Base-by-base conservation (phyloP, 2,113 vertebrate species). In the Cebidichthys violaceus region DNA sequence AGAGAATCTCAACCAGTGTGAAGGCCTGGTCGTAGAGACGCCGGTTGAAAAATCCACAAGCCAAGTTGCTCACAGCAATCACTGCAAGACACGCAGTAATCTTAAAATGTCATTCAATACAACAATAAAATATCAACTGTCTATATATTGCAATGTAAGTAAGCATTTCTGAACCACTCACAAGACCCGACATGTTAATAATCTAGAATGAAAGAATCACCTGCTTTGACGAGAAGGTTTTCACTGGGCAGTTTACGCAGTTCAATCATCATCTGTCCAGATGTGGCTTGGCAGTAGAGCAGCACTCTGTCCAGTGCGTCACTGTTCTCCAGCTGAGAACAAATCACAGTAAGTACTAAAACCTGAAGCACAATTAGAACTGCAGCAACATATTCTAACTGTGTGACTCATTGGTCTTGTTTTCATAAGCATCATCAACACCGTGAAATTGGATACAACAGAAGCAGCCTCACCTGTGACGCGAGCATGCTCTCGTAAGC, bases 31-130 rank as follows among this genome's bases (percentile, higher is more conserved):
- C 73, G 27, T 96, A 96, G 3, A 96, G 93, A 79, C 93, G 95
- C 60, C 91, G 94, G 88, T 91, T 96, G 71, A 96, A 97, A 90
- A 99, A 94, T 68, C 94, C 94, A 73, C 96, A 96, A n/a, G 94
- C 94, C 71, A 99, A 81, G 79, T 96, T 96, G 90, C 93, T 97
- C 4, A 96, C 80, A 7, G 95, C 94, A 2, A 91, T 92, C 24
- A 93, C 97, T 99, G 86, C 4, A 61, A 14, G 14, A 24, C 9
- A 78, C 11, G 77, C 4, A 1, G 9, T 39, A 9, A 78, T 75
- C 11, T 79, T 7, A 61, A 35, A 31, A 29, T 18, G 9, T 9
- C 1, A 41, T 2, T 47, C n/a, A 47, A 47, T 11, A 67, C 1
- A 60, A 50, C 37, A 11, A 33, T 13, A 37, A n/a, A 29, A 35